Conservation (phyloP, 2,888 invertebrate genomes). For the Amorpha juglandis region DNA sequence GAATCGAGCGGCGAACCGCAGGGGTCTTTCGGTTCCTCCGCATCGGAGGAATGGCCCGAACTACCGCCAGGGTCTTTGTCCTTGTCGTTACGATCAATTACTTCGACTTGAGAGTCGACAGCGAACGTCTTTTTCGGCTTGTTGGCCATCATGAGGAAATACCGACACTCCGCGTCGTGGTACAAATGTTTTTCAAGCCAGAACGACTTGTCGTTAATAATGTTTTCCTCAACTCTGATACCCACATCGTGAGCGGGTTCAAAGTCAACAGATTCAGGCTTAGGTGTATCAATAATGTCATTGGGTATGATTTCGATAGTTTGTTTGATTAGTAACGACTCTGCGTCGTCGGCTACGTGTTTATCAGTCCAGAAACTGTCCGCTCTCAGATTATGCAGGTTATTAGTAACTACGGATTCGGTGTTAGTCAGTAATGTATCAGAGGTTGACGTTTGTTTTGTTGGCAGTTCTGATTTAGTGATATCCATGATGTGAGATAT, state of each 20-base stretch:
- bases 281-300: constrained; percentile 36
- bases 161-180: constrained; percentile 87
- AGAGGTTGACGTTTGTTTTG: constrained; percentile 27
- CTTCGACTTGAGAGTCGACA: constrained; percentile 48
- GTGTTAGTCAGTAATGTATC: constrained; percentile 55
- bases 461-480: neutral
- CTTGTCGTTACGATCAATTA: constrained; percentile 82
- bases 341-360: constrained; percentile 84
- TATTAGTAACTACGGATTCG: constrained; percentile 58
- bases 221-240: constrained; percentile 58
- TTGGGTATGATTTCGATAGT: constrained; percentile 38
- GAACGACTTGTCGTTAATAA: constrained; percentile 78
- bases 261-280: constrained; percentile 34
- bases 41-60: constrained; percentile 82
- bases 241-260: constrained; percentile 39
- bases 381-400: constrained; percentile 66
- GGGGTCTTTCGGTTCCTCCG: constrained; percentile 61
- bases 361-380: constrained; percentile 86
- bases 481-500: neutral
- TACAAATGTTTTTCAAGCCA: constrained; percentile 86
- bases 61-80: constrained; percentile 85
- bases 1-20: constrained; percentile 75
- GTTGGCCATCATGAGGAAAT: constrained; percentile 82
- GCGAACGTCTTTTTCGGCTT: constrained; percentile 61
- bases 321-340: constrained; percentile 62